Conservation (phyloP, 2,797 vertebrate species). For the Zenarchopterus dispar region DNA sequence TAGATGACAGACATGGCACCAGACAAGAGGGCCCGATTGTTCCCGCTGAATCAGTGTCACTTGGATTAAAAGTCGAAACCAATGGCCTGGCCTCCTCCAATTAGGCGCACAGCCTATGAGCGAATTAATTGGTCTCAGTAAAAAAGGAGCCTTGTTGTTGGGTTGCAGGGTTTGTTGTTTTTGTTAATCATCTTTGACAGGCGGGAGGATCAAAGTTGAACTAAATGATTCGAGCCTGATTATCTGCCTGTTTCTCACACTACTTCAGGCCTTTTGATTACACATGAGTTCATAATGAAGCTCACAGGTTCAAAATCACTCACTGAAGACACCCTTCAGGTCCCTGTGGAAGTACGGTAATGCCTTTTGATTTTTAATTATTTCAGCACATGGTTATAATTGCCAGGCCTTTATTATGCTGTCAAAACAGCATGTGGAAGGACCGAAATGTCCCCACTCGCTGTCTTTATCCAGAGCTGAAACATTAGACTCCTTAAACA, state of each 20-base stretch:
- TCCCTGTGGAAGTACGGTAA: not conserved
- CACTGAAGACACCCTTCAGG: not conserved
- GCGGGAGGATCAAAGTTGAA: conserved; percentile 80
- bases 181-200: conserved; percentile 78
- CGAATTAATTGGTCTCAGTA: conserved; percentile 74
- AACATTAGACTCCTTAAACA: not conserved
- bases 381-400: conserved; percentile 26
- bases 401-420: conserved; percentile 41
- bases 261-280: conserved; percentile 62
- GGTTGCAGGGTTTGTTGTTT: conserved; percentile 61
- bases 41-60: conserved; percentile 75
- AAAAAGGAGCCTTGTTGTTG: conserved; percentile 68
- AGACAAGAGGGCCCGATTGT: conserved; percentile 71
- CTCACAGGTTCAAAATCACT: not conserved
- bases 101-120: conserved; percentile 69
- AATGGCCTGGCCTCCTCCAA: conserved; percentile 71
- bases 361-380: not conserved
- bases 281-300: conserved; percentile 21
- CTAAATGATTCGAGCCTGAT: conserved; percentile 84
- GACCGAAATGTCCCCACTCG: not conserved
- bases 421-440: not conserved
- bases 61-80: conserved; percentile 78
- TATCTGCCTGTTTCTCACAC: conserved; percentile 79
- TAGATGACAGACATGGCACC: conserved; percentile 67
- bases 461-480: not conserved